phyloP scores from a whole-genome alignment of 2,797 vertebrate species.

The Lepidocolaptes lacrymiger region DNA sequence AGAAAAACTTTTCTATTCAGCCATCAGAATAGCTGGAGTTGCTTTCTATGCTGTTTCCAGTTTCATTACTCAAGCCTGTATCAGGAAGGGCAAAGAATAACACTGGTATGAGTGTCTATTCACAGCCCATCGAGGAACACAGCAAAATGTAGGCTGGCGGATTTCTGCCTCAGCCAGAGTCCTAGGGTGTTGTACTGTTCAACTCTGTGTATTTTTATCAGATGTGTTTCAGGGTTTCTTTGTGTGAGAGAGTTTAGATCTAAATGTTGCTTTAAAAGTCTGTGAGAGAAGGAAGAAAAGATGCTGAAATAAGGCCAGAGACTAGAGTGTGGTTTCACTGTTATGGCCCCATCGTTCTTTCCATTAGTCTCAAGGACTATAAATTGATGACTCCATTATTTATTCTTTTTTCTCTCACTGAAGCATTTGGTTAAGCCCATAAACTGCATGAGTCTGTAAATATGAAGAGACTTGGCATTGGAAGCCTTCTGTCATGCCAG shows the following conservation, averaged over 20 bases:
- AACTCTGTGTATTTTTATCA: neutral
- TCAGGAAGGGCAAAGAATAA: neutral
- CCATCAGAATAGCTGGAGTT: conserved; percentile 1
- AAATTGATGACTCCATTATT: neutral
- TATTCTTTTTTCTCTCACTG: neutral
- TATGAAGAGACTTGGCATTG: neutral
- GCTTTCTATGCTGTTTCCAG: conserved; percentile 15
- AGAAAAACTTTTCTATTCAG: conserved; percentile 47
- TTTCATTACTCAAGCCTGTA: neutral
- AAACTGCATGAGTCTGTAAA: conserved; percentile 4
- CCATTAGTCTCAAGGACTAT: neutral
- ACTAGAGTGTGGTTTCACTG: neutral
- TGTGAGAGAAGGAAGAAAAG: neutral
- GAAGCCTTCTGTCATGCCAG: neutral
- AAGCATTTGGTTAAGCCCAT: neutral
- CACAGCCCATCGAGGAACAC: neutral
- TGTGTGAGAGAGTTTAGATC: neutral
- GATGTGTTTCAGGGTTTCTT: neutral
- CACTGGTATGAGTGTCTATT: neutral
- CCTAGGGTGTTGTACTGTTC: neutral
- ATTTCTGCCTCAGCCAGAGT: neutral
- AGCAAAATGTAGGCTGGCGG: neutral
- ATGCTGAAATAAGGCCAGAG: neutral
- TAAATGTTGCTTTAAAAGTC: neutral
- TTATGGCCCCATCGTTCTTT: neutral